Base-by-base conservation (phyloP, 2,888 invertebrate species). In the Uropetala carovei region DNA sequence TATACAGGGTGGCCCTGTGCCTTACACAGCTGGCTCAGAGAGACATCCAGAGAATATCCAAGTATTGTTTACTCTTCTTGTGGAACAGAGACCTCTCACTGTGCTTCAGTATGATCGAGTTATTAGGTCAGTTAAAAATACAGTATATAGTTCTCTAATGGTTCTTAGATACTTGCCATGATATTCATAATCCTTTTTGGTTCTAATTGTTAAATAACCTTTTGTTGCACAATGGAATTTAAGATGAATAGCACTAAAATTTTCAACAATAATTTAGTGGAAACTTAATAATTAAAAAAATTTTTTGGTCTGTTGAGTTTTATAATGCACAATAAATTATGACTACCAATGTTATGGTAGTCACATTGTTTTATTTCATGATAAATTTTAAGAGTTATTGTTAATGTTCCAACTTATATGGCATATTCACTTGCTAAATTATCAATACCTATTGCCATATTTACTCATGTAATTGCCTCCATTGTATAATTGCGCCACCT, bases 61-160 rank as follows among this genome's bases (percentile, higher is more conserved):
- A 93, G 95, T 96, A 92, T 95, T 98, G 75, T 95, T 99, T 3
- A 98, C 98, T 92, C 96, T 98, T 94, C 95, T 99, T 83, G 97
- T 98, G 0, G 98, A 98, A 94, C 98, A 98, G 94, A 96, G 97
- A 92, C 96, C 97, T 18, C 95, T 98, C 82, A 97, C 98, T 0
- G 97, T 97, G 0, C 94, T 97, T 27, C 98, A 98, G 94, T 98
- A 98, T 93, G 98, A 98, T 94, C 96, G 97, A 93, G 96, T 98
- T 16, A 96, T 98, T 43, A 92, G 86, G 68, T 92, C 14, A 89
- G 89, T 89, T 3, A 27, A 75, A 68, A n/a, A 18, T 16, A 0
- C 56, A 14, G 16, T 27, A 68, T 68, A 18, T 16, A 9, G 18
- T n/a, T 58, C 58, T 58, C 57, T 13, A 85, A 14, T 43, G 18